A percentile compares a stretch with the other conserved stretches of the same genome.
These are phyloP conservation scores for Notarius quadriscutis DNA, from an alignment of 2,113 vertebrate species.

Conservation along the genomic window DNA sequence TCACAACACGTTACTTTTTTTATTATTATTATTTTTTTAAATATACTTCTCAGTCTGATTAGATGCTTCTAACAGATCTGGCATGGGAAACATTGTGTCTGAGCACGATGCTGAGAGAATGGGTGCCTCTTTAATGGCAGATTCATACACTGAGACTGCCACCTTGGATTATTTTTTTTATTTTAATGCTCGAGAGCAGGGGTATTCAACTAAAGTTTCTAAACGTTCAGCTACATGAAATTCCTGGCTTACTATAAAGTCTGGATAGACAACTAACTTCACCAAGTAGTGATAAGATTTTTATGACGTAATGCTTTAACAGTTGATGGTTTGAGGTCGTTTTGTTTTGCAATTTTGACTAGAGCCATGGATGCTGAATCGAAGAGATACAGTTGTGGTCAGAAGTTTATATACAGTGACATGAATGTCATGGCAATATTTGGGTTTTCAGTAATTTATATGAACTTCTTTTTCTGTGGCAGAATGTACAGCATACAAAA, in stretches of 20 bases:
- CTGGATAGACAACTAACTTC: not conserved
- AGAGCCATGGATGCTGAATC: too few species aligned
- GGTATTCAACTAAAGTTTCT: not conserved
- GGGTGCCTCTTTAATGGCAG: not conserved
- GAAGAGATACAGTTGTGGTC: too few species aligned
- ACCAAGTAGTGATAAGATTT: not conserved
- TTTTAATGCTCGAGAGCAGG: not conserved
- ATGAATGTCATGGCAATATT: too few species aligned
- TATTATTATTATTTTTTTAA: not conserved
- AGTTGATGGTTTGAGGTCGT: not conserved
- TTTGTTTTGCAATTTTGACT: not conserved
- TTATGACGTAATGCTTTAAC: not conserved
- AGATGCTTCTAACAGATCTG: not conserved
- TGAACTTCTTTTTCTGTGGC: too few species aligned
- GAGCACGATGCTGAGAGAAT: too few species aligned
- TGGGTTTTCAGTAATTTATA: too few species aligned
- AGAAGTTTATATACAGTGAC: too few species aligned
- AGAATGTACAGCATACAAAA: too few species aligned
- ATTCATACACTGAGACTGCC: not conserved
- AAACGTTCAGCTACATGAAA: not conserved
- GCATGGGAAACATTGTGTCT: not conserved
- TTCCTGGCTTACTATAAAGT: not conserved
- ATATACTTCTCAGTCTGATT: not conserved
- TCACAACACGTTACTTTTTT: not conserved
- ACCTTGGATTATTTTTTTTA: not conserved